Evolutionary conservation across 2,797 vertebrate species (phyloP), one percentile per base, ranked within the genome.

Genomic region (Delichon dasypus): DNA sequence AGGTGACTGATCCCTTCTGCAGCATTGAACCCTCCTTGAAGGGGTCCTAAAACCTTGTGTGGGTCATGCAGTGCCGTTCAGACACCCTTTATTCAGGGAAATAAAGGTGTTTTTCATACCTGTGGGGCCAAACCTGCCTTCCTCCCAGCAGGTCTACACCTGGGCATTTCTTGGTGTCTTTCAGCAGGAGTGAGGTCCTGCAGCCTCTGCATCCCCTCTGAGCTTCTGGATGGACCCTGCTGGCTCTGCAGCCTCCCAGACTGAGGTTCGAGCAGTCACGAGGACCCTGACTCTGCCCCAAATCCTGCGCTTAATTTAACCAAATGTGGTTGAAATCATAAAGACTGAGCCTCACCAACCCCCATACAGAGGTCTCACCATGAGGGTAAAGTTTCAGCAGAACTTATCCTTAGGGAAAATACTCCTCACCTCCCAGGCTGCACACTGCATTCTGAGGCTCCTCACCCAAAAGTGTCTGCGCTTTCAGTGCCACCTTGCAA

Each of bases 401-500:
- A 79, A 61, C 27, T 85, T 80, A 44, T 26, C 44, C 55, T 5
- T 0, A 9, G 44, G 36, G 20, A 79, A 84, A 89, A 64, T 30
- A 2, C 20, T 78, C 26, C 36, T 93, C 30, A 25, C 45, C 29
- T 79, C 38, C 32, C 50, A 75, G 55, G 58, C 7, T 80, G 38
- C 45, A 40, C 1, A 7, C 25, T 72, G 47, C 22, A 53, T 51
- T 61, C 40, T 34, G 11, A 53, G 44, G 19, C 26, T 88, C 32
- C 71, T 90, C 55, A 60, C 4, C 27, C 66, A 73, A 32, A 78
- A 81, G 5, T 15, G 58, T 11, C 25, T 75, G 45, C 38, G 48
- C 81, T 81, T 81, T 83, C 58, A 75, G 9, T 78, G 73, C n/a
- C 58, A 58, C 30, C 23, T 90, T 82, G 54, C 58, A 81, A 47